These are phyloP conservation scores for Habropoda laboriosa DNA, from an alignment of 1,140 invertebrate genomes.

Conservation along the genomic window DNA sequence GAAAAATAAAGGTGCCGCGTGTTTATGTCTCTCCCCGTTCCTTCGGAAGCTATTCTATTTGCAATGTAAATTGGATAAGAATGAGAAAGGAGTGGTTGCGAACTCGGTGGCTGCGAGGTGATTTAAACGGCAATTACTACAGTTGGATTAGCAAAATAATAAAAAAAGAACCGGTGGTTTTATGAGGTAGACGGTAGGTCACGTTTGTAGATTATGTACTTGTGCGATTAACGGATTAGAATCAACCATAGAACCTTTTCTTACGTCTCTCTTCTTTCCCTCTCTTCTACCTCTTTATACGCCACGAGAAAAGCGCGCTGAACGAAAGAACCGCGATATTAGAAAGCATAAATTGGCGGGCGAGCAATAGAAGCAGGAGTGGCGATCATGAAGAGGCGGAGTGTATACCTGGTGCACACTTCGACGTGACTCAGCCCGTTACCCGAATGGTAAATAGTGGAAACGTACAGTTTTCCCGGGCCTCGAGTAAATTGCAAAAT, in stretches of 20 bases:
- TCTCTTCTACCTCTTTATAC: neutral
- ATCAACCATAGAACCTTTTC: neutral
- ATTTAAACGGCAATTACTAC: neutral
- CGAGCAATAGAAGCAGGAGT: neutral
- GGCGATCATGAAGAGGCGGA: conserved; percentile 25
- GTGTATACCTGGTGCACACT: neutral
- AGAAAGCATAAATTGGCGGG: conserved; percentile 2
- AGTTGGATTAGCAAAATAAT: neutral
- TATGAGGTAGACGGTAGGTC: neutral
- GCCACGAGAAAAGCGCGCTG: neutral
- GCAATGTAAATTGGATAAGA: conserved; percentile 2
- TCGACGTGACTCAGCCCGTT: neutral
- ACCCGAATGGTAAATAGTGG: conserved; percentile 2
- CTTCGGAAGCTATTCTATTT: neutral
- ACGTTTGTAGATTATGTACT: conserved; percentile 1
- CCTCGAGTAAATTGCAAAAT: conserved; percentile 48
- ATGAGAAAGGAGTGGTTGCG: neutral
- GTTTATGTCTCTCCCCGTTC: too few species aligned
- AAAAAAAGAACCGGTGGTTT: neutral
- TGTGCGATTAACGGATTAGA: neutral
- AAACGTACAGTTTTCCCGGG: neutral
- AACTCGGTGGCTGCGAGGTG: neutral
- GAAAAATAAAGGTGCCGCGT: neutral
- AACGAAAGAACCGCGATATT: conserved; percentile 2
- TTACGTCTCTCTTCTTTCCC: too few species aligned